These are phyloP conservation scores for Copsychus sechellarum DNA, from an alignment of 2,113 vertebrate genomes.

Conservation along the genomic window DNA sequence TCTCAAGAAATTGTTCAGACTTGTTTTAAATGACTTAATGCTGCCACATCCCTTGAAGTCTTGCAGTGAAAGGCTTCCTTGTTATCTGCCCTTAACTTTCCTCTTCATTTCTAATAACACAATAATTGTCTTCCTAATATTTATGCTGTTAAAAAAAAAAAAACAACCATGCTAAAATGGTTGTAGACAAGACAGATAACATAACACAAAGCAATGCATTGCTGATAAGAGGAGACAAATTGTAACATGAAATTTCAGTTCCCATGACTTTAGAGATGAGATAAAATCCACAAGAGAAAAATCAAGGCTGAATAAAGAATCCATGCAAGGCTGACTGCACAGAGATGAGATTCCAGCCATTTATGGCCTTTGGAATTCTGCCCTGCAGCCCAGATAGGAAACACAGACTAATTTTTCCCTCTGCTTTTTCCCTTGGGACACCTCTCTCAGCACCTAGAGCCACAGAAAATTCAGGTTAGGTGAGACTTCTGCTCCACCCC, in stretches of 20 bases:
- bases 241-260: neutral
- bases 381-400: neutral
- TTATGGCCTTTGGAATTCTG: neutral
- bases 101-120: conserved; percentile 4
- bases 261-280: neutral
- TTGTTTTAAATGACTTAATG: neutral
- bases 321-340: fast-evolving
- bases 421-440: neutral
- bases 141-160: neutral
- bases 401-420: neutral
- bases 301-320: neutral
- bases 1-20: neutral
- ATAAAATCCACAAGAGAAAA: neutral
- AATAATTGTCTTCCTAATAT: neutral
- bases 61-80: neutral
- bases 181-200: neutral
- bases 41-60: neutral
- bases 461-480: neutral
- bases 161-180: neutral
- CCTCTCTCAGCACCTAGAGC: neutral
- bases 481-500: neutral
- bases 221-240: conserved; percentile 15
- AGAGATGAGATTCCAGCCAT: neutral
- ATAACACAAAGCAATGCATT: neutral
- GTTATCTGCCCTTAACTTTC: neutral